These are phyloP conservation scores for Aleiodes sp. DNA, from an alignment of 1,140 invertebrate species.

Conservation along the genomic window DNA sequence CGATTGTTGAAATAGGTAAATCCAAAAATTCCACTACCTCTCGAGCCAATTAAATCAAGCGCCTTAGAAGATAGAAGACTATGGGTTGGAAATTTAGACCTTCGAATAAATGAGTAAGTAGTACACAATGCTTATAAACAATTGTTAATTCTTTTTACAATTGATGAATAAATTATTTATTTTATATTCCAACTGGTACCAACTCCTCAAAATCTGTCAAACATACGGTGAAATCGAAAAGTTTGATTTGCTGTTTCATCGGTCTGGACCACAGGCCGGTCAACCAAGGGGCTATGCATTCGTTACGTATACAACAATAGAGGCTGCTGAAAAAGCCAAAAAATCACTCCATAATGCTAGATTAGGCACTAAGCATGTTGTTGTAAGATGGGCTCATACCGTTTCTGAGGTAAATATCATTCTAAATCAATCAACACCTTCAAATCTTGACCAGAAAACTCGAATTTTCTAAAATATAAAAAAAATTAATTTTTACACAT, in stretches of 20 bases:
- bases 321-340: conserved; percentile 75
- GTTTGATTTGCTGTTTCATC: conserved; percentile 94
- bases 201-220: conserved; percentile 93
- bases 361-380: conserved; percentile 78
- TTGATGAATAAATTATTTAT: conserved; percentile 28
- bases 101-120: conserved; percentile 91
- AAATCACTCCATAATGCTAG: conserved; percentile 78
- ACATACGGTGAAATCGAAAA: conserved; percentile 91
- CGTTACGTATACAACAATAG: conserved; percentile 79
- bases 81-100: conserved; percentile 91
- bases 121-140: conserved; percentile 45
- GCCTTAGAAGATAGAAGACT: conserved; percentile 77
- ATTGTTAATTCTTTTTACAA: conserved; percentile 22
- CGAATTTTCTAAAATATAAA: too few species aligned
- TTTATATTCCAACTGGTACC: conserved; percentile 79
- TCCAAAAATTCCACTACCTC: conserved; percentile 65
- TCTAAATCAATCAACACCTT: too few species aligned
- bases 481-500: too few species aligned
- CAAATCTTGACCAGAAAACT: too few species aligned
- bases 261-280: conserved; percentile 85
- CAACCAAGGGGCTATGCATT: conserved; percentile 94
- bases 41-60: conserved; percentile 70
- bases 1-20: conserved; percentile 37
- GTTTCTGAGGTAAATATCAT: conserved; percentile 72
- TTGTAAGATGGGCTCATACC: conserved; percentile 84